Evolutionary conservation across 2,888 invertebrate species (phyloP), one percentile per base, ranked within the genome.

Genomic region (Apoda limacodes): DNA sequence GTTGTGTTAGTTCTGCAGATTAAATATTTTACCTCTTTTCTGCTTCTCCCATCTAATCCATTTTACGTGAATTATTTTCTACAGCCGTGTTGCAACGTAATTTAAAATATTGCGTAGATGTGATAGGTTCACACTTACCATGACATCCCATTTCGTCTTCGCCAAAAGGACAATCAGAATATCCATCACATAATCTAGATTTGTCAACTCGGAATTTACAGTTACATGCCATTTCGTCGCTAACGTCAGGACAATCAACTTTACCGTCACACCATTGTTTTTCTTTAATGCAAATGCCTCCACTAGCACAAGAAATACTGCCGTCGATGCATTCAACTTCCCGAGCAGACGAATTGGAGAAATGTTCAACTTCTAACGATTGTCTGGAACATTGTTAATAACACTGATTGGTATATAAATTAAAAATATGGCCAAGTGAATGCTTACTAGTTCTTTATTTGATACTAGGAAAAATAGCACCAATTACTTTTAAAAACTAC

Each of bases 131-230:
- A 24, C 26, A 12, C 54, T 70, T 71, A 89, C 92, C 90, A 53
- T 85, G 86, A 57, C 93, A 93, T 11, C 87, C 89, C 48, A 87
- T 67, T 71, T 93, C 93, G 50, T 93, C 93, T 70, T 90, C 91
- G 11, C 88, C 90, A 46, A 85, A 83, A 0, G 92, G 93, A 58
- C 92, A 93, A 53, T 93, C 93, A 25, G 86, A 85, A 51, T 89
- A 92, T 9, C 90, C 91, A 60, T 94, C 94, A 52, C 94, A 94
- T 1, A 87, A 59, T 42, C 89, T 83, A 3, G 83, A 70, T 25
- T 72, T 69, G 9, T 83, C 82, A 7, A 93, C 82, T 34, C 91
- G 83, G n/a, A 86, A 75, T 34, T 82, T 85, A 53, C 94, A 94
- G 1, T 85, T 82, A 49, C 94, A 94, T 7, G 72, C 70, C 0